These are phyloP conservation scores for Limnothrissa miodon DNA, from an alignment of 2,113 vertebrate species.

Conservation along the genomic window DNA sequence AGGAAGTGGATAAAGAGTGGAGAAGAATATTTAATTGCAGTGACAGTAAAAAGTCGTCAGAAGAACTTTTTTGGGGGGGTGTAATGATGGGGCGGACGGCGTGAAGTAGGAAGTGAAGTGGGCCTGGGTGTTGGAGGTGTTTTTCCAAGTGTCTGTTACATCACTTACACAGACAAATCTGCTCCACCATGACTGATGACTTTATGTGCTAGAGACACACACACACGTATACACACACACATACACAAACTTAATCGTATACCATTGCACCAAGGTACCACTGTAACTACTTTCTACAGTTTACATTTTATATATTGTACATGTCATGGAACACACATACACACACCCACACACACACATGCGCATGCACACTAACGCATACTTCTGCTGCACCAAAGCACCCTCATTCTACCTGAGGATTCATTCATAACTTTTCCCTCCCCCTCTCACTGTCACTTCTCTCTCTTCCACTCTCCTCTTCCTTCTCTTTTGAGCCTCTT, in stretches of 20 bases:
- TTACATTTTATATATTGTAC: too few relatives aligned
- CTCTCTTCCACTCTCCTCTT: not conserved
- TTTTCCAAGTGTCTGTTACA: not conserved
- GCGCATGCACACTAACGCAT: too few relatives aligned
- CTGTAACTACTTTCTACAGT: too few relatives aligned
- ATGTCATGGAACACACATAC: too few relatives aligned
- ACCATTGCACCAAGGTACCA: not conserved
- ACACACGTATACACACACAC: not conserved
- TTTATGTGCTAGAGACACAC: not conserved
- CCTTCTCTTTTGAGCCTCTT: not conserved
- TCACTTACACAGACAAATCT: not conserved
- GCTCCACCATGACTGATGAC: not conserved
- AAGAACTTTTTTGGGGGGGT: not conserved
- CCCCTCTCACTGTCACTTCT: not conserved
- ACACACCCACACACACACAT: too few relatives aligned
- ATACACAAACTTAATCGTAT: not conserved
- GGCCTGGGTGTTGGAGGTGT: not conserved
- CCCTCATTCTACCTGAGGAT: not conserved
- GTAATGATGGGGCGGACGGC: not conserved
- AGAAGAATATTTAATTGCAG: not conserved
- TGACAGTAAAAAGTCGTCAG: not conserved
- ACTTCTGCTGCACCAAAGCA: not conserved
- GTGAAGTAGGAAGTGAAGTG: too few relatives aligned
- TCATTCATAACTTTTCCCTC: not conserved
- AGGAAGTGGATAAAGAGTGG: not conserved